Base-by-base conservation (phyloP, 2,888 invertebrate species). In the Reticulitermes lucifugus region DNA sequence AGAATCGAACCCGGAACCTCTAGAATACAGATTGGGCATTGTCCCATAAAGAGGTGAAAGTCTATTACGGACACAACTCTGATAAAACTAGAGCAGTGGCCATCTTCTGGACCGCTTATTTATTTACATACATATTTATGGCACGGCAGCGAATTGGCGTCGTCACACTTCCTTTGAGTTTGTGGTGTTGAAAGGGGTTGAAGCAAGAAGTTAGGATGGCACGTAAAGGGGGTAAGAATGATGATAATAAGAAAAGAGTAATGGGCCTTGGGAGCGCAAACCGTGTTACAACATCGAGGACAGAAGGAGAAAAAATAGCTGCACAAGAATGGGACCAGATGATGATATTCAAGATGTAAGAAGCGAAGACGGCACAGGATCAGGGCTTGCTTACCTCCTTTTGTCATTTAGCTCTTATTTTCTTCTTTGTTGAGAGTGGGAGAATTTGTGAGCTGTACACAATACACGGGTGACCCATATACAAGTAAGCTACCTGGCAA, bases 191-290 rank as follows among this genome's bases (percentile, higher is more conserved):
- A 75, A 65, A 80, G 51, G 81, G 81, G 75, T 12, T 14, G 9
- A 75, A 60, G 46, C 71, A 75, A 22, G 55, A 83, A 65, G 79
- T 35, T 29, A 46, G 70, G 51, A 29, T 35, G 51, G 60, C 18
- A 71, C 46, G 46, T 43, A 12, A 25, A 46, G 59, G 55, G 73
- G 75, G 65, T 43, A 22, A 51, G 35, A 77, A 60, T 18, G 82
- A 60, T 18, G 82, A 75, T 75, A 82, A 86, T 79, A 84, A 83
- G 84, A 84, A 46, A 83, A 79, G 79, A 84, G 75, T 85, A 85
- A 85, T 85, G 85, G 82, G 60, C 85, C 59, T 41, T 29, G 14
- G 21, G 55, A 59, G 80, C 80, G 80, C 46, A 60, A 80, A 80
- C 55, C 55, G 25, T 80, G 80, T 80, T 80, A 55, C 60, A 75